Base-by-base conservation (phyloP, 2,797 vertebrate species). In the Girardinus metallicus region DNA sequence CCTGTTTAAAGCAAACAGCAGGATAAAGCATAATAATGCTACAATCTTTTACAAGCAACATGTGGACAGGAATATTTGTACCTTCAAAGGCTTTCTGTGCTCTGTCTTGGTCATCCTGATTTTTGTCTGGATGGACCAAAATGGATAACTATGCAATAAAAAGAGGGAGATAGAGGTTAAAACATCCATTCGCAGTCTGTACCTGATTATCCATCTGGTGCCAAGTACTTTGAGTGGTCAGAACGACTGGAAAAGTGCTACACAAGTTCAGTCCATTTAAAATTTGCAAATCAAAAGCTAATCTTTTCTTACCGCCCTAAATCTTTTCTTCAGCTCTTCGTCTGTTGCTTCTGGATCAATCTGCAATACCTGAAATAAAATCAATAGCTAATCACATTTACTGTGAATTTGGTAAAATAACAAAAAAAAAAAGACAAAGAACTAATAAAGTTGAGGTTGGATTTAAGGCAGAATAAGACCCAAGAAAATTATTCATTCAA, bases 81-180 rank as follows among this genome's bases (percentile, higher is more conserved):
- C 99, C 99, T 97, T 99, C 99, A 92, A 99, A 99, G 0, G 99
- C 97, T 94, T 96, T 97, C 94, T 99, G 98, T 47, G 99, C 95
- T 96, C 99, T 94, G 0, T 98, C 97, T 82, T 89, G 88, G 90
- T 99, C 98, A 85, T 96, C 98, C 87, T 99, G 99, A 83, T 99
- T 99, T 95, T 99, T 99, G 94, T 99, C 99, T 80, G 99, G 99
- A 95, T 99, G 99, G 78, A 99, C 99, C 92, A 99, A 95, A 92
- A 99, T 99, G 73, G 99, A 99, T 84, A 99, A 93, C 99, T 99
- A 81, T 57, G 90, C 34, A 26, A 1, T 66, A 86, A 66, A 12
- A 75, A 73, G 57, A 18, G 53, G 12, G 13, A 44, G 11, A 74
- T 43, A 1, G 1, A 15, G 21, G 5, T 0, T 8, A 26, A 26